These are phyloP conservation scores for Sciaenops ocellatus DNA, from an alignment of 2,797 vertebrate species.

Conservation along the genomic window DNA sequence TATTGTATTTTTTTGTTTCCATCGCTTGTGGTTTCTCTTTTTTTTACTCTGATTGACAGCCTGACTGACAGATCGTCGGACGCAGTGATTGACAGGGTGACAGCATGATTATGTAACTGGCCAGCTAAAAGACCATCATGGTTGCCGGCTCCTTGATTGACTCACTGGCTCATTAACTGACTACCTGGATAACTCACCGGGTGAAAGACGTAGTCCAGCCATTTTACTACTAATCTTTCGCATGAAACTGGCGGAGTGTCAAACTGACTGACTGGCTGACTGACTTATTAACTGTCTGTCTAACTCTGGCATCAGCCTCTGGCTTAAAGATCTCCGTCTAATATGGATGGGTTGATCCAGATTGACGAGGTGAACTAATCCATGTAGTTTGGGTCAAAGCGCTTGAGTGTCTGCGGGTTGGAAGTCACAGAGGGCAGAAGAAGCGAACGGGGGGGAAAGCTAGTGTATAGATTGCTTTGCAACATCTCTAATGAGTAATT, in stretches of 20 bases:
- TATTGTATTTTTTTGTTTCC: no score
- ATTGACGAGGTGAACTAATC: constrained; percentile 83
- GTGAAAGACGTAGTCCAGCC: background rate
- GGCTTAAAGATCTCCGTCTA: constrained; percentile 65
- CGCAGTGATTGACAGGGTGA: constrained; percentile 19
- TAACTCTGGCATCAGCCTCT: constrained; percentile 32
- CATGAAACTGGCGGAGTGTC: constrained; percentile 49
- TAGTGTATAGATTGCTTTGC: constrained; percentile 78
- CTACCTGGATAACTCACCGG: constrained; percentile 13
- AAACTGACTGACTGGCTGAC: constrained; percentile 41
- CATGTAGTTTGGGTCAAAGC: constrained; percentile 78
- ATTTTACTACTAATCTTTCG: constrained; percentile 40
- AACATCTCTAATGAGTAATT: constrained; percentile 82
- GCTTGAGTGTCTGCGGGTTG: constrained; percentile 64
- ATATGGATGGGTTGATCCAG: constrained; percentile 75
- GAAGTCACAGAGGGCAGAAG: constrained; percentile 59
- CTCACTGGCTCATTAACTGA: constrained; percentile 35
- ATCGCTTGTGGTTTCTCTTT: constrained; percentile 12
- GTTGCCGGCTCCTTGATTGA: constrained; percentile 40
- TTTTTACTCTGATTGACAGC: constrained; percentile 23
- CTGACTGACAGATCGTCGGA: constrained; percentile 31
- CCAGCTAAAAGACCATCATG: constrained; percentile 18
- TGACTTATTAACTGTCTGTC: constrained; percentile 64
- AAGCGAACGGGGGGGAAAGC: constrained; percentile 42
- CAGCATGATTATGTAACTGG: constrained; percentile 34